A percentile compares a stretch with the other conserved stretches of the same genome.
Conservation (phyloP, 2,113 vertebrate genomes). For the Microcebus tavaratra region DNA sequence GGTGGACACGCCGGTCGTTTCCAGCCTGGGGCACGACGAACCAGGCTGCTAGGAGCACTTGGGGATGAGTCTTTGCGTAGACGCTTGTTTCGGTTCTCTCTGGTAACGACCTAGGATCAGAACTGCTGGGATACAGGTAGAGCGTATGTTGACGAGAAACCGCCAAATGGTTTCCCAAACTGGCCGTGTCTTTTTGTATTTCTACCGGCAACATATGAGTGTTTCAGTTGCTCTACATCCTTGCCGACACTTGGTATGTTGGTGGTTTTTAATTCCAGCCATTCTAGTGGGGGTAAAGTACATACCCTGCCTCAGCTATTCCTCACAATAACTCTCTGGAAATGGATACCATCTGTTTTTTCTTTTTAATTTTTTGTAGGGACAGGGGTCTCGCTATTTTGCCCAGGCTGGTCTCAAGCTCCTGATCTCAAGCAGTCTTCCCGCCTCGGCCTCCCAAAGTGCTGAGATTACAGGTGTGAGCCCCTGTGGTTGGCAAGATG, state of each 20-base stretch:
- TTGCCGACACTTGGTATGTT: rapidly evolving
- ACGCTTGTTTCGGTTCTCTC: not conserved
- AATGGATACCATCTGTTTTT: not conserved
- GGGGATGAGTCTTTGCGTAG: not conserved
- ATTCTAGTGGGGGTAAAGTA: not conserved
- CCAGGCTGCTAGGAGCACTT: not conserved
- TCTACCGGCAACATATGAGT: rapidly evolving
- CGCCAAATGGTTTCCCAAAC: not conserved
- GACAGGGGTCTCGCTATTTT: no score
- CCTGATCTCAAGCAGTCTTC: no score
- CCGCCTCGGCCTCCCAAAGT: no score
- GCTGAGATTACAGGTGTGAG: no score
- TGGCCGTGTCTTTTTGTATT: rapidly evolving
- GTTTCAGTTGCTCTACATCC: rapidly evolving
- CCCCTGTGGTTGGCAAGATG: not conserved
- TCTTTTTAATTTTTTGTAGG: no score
- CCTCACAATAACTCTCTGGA: not conserved
- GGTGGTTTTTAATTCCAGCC: not conserved
- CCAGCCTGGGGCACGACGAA: rapidly evolving
- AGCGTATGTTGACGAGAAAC: not conserved
- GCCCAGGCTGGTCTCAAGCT: no score
- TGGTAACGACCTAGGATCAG: not conserved
- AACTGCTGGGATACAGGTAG: not conserved
- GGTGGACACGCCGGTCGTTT: not conserved
- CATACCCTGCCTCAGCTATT: rapidly evolving